Evolutionary conservation across 30 jellyfish, hydroid and myxozoan genomes (phyloP).

Genomic region (Morbakka virulenta): DNA sequence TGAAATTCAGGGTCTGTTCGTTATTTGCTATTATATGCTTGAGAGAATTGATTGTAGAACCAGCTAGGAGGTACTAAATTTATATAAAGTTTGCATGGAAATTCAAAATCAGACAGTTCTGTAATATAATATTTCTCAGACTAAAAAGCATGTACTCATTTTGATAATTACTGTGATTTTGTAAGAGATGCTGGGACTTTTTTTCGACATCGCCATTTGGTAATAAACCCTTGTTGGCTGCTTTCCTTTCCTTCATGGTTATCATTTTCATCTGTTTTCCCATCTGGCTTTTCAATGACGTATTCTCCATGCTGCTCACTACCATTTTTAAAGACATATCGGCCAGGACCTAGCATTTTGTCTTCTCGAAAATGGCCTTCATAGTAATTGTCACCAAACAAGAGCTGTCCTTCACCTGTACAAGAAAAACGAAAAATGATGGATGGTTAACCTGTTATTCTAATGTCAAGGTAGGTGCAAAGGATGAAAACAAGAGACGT

Average conservation of each 20-base stretch:
- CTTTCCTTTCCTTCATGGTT: constrained; percentile 11
- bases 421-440: too few relatives aligned
- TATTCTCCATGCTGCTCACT: constrained; percentile 87
- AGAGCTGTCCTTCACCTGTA: constrained; percentile 84
- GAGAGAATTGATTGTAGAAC: too few relatives aligned
- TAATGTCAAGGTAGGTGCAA: too few relatives aligned
- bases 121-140: too few relatives aligned
- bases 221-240: constrained; percentile 34
- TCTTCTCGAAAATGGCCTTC: constrained; percentile 84
- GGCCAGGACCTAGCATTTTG: constrained; percentile 88
- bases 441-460: too few relatives aligned
- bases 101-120: too few relatives aligned
- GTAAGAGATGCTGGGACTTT: constrained; percentile 29
- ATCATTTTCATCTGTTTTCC: constrained; percentile 28
- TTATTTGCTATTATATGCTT: too few relatives aligned
- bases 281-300: constrained; percentile 47
- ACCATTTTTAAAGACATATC: constrained; percentile 84
- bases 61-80: too few relatives aligned
- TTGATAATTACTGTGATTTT: not conserved
- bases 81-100: too few relatives aligned
- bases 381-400: constrained; percentile 62
- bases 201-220: constrained; percentile 81
- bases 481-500: too few relatives aligned
- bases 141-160: too few relatives aligned
- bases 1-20: too few relatives aligned